Evolutionary conservation across 2,888 invertebrate species (phyloP), one percentile per base, ranked within the genome.

Genomic region (Coremacera marginata): DNA sequence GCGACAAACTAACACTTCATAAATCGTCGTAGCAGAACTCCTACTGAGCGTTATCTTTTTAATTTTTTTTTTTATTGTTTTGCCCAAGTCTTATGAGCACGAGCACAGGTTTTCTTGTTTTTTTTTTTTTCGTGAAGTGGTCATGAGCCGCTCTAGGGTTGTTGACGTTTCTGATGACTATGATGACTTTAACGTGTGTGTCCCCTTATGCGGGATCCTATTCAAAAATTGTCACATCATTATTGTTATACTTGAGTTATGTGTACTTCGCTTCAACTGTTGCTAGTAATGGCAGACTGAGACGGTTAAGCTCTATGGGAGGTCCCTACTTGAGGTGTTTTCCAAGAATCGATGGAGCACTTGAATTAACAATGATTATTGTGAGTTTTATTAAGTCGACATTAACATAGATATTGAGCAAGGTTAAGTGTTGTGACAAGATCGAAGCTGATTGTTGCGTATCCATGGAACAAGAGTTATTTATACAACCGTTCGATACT

Each of bases 121-220:
- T n/a, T 57, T 25, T 37, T 60, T 60, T 77, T 79, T 44, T 76
- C 78, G 80, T 81, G 80, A 81, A 80, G 80, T 80, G 80, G 80
- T 71, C 78, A 80, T 79, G 79, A 80, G 76, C 77, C 79, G 70
- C 74, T 75, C 75, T 78, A 80, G 80, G 79, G 79, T 79, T 80
- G 80, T 77, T 79, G 81, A 67, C 37, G 67, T 34, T 67, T 34
- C 22, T 67, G 44, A 37, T 67, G 67, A 67, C 57, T 22, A 25
- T 27, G 57, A 19, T 55, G 55, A 19, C 19, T n/a, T 22, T 19
- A 19, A 22, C 57, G 57, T 60, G 57, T 60, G 57, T 60, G 57
- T 60, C 57, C 57, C 55, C 57, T 22, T 14, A 14, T 9, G 25
- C 16, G 63, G n/a, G 63, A 63, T 27, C 27, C 63, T 31, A 63